phyloP scores from a whole-genome alignment of 2,113 vertebrate genomes.

The Scomber colias region DNA sequence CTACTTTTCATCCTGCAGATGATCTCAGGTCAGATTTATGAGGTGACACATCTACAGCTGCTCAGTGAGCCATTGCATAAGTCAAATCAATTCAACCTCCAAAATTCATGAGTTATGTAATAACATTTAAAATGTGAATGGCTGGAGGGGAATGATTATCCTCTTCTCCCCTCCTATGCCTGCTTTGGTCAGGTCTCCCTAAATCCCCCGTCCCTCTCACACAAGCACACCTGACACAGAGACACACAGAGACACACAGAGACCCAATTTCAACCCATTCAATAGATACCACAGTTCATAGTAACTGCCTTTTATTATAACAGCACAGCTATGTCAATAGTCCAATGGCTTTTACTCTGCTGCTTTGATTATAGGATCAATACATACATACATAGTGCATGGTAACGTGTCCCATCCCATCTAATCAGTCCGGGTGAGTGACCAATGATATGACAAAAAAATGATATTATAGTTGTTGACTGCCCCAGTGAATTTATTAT shows the following conservation, averaged over 20 bases:
- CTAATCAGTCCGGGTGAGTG: not conserved
- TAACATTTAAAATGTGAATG: conserved; percentile 37
- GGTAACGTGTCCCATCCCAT: not conserved
- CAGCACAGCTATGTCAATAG: conserved; percentile 34
- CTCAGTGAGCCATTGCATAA: conserved; percentile 30
- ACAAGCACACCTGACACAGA: not conserved
- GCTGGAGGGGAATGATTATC: not conserved
- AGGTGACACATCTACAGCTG: not conserved
- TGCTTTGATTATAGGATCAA: conserved; percentile 47
- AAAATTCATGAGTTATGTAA: conserved; percentile 36
- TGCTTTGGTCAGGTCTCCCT: conserved; percentile 18
- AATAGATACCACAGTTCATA: not conserved
- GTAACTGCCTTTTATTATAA: conserved; percentile 28
- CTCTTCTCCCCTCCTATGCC: conserved; percentile 12
- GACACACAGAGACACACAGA: not conserved
- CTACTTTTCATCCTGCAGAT: not conserved
- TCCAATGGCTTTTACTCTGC: conserved; percentile 17
- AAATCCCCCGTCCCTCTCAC: conserved; percentile 8
- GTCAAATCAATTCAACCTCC: conserved; percentile 20
- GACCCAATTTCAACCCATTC: conserved; percentile 18
- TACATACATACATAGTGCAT: conserved; percentile 12
- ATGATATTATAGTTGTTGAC: not conserved
- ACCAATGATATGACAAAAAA: conserved; percentile 8
- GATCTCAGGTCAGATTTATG: not conserved
- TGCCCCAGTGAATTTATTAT: not conserved